These are phyloP conservation scores for Nudaria mundana DNA, from an alignment of 2,888 invertebrate species.

Conservation along the genomic window DNA sequence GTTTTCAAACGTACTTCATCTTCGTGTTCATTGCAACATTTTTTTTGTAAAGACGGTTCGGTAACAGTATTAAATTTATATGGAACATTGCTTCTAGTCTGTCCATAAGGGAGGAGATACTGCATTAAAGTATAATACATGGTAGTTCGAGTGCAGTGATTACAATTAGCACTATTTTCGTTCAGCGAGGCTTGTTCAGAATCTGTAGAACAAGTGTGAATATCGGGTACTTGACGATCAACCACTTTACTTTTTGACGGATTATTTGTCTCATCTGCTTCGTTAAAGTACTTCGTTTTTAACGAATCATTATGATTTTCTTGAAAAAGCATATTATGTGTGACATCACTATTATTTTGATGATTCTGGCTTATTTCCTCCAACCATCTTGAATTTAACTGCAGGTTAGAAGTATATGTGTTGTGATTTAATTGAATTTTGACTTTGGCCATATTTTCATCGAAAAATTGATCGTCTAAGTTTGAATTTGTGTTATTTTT, in stretches of 20 bases:
- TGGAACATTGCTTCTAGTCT: neutral
- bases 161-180: no score
- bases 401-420: slow-evolving; percentile 46
- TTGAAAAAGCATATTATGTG: slow-evolving; percentile 1
- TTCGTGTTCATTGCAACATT: neutral
- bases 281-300: slow-evolving; percentile 5
- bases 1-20: neutral
- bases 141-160: slow-evolving; percentile 14
- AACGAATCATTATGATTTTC: slow-evolving; percentile 6
- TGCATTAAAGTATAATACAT: slow-evolving; percentile 13
- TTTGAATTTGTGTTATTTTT: slow-evolving; percentile 36
- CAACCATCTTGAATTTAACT: slow-evolving; percentile 55
- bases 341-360: slow-evolving; percentile 13
- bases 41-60: neutral
- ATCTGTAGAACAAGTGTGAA: no score
- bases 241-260: slow-evolving; percentile 43
- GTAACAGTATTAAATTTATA: neutral
- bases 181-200: no score
- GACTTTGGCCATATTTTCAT: no score
- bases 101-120: slow-evolving; percentile 12
- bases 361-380: slow-evolving; percentile 16
- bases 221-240: slow-evolving; percentile 28
- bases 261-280: slow-evolving; percentile 11
- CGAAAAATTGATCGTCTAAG: slow-evolving; percentile 53
- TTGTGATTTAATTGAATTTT: slow-evolving; percentile 34